A percentile compares a stretch with the other conserved stretches of the same genome.
phyloP scores from a whole-genome alignment of 2,888 invertebrate genomes.

The Smittia sp. region DNA sequence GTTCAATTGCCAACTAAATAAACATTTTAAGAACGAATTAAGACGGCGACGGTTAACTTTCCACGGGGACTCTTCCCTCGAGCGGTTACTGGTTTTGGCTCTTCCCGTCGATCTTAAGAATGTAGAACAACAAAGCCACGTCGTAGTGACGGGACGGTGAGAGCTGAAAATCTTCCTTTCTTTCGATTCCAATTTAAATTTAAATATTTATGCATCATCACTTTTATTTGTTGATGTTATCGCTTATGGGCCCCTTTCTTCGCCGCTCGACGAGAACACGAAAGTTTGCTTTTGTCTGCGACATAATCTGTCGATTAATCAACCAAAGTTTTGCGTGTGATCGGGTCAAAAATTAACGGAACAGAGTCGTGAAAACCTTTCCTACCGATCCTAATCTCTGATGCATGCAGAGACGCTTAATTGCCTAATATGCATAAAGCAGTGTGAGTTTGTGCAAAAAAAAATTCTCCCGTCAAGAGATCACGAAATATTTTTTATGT shows the following conservation, averaged over 20 bases:
- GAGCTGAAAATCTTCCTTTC: background rate
- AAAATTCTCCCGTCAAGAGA: conserved; percentile 10
- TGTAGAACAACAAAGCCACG: conserved; percentile 12
- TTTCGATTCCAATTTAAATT: conserved; percentile 24
- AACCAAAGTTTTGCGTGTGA: conserved; percentile 40
- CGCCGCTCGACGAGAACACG: background rate
- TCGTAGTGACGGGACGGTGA: conserved; percentile 17
- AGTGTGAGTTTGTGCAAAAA: background rate
- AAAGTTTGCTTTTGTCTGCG: background rate
- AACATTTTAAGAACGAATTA: conserved; percentile 38
- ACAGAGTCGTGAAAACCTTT: conserved; percentile 12
- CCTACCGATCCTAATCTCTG: background rate
- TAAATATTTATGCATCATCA: conserved; percentile 41
- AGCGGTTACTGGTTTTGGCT: background rate
- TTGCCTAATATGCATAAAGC: background rate
- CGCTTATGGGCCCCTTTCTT: conserved; percentile 23
- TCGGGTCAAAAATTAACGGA: conserved; percentile 41
- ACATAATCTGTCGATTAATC: conserved; percentile 41
- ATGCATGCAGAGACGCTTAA: background rate
- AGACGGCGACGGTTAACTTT: conserved; percentile 29
- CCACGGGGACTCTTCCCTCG: background rate
- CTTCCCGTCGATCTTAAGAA: background rate
- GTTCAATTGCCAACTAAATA: conserved; percentile 41
- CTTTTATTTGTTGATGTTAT: conserved; percentile 42
- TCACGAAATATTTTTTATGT: background rate